Conservation (phyloP, 1,140 invertebrate genomes). For the Zaprionus davidi region DNA sequence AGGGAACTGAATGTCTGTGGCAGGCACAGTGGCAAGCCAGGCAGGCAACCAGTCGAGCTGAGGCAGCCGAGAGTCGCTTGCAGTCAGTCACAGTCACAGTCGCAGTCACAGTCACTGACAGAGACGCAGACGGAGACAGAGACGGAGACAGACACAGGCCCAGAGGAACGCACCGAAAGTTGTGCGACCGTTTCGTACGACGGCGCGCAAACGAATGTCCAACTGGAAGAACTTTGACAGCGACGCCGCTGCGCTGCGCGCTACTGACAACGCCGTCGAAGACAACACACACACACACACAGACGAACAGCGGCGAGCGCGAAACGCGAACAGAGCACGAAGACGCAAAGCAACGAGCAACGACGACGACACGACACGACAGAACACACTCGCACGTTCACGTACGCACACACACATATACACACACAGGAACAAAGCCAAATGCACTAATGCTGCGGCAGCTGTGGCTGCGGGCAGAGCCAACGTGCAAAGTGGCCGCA, state of each 20-base stretch:
- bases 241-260: constrained; percentile 38
- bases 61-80: constrained; percentile 18
- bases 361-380: background rate
- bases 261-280: constrained; percentile 28
- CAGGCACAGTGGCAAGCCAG: constrained; percentile 7
- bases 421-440: constrained; percentile 2
- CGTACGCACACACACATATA: background rate
- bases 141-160: constrained; percentile 12
- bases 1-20: constrained; percentile 14
- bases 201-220: constrained; percentile 81
- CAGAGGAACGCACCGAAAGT: constrained; percentile 70
- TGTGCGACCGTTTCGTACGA: constrained; percentile 80
- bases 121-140: constrained; percentile 9
- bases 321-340: constrained; percentile 41
- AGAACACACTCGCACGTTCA: background rate
- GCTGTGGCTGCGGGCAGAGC: constrained; percentile 2
- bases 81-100: constrained; percentile 7
- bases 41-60: constrained; percentile 29
- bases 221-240: constrained; percentile 66
- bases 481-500: constrained; percentile 26
- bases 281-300: constrained; percentile 34
- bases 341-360: constrained; percentile 15
- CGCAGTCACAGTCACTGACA: constrained; percentile 13
- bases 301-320: constrained; percentile 41
- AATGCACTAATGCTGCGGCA: constrained; percentile 34